Evolutionary conservation across 2,888 invertebrate genomes (phyloP).

Genomic region (Lepidocyrtoides sp.): DNA sequence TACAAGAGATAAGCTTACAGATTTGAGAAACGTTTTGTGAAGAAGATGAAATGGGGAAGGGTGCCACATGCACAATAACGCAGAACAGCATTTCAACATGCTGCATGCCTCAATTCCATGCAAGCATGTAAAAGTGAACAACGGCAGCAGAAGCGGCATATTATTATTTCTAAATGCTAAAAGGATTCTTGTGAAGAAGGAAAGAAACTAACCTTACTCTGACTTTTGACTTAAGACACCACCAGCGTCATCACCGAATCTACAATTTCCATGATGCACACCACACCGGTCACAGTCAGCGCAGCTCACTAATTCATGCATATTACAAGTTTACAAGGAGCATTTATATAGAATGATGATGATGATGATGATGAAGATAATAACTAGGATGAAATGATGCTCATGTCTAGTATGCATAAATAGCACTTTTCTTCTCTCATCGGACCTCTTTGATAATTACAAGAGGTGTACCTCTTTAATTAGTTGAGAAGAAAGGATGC

Average conservation of each 20-base stretch:
- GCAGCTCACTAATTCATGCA: conserved; percentile 24
- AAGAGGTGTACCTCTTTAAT: conserved; percentile 71
- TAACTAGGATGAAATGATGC: conserved; percentile 13
- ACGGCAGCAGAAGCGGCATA: background rate
- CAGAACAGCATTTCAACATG: conserved; percentile 24
- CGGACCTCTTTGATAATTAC: conserved; percentile 66
- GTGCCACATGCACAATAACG: conserved; percentile 39
- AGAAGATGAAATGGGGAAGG: conserved; percentile 33
- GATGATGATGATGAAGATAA: conserved; percentile 10
- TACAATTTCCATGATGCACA: conserved; percentile 6
- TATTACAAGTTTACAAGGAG: conserved; percentile 35
- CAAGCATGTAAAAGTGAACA: background rate
- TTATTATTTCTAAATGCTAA: conserved; percentile 11
- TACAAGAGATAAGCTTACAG: background rate
- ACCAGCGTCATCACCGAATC: background rate
- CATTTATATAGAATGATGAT: background rate
- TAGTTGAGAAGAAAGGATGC: conserved; percentile 57
- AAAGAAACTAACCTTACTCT: conserved; percentile 47
- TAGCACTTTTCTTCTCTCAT: conserved; percentile 50
- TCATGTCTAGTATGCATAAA: background rate
- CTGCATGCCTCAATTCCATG: background rate
- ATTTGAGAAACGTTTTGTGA: background rate
- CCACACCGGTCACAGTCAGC: background rate
- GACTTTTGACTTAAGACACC: conserved; percentile 40
- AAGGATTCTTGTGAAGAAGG: conserved; percentile 27